Evolutionary conservation across 1,140 invertebrate genomes (phyloP).

Genomic region (Pteromalus puparum): DNA sequence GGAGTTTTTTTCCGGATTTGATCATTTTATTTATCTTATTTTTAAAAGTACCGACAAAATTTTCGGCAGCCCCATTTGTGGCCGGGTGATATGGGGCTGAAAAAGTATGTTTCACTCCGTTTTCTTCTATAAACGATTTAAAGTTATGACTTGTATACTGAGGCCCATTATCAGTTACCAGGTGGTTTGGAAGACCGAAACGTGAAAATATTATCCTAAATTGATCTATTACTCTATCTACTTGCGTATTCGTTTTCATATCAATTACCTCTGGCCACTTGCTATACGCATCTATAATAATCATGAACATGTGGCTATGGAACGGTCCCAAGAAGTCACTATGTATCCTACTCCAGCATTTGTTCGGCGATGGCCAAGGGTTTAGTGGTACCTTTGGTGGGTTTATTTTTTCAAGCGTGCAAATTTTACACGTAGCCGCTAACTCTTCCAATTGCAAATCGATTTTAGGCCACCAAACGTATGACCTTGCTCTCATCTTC

Average conservation of each 20-base stretch:
- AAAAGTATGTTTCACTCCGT: no score
- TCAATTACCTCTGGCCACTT: conserved; percentile 57
- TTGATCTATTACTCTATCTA: conserved; percentile 49
- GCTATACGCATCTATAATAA: conserved; percentile 62
- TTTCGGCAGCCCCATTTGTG: no score
- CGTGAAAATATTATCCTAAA: conserved; percentile 44
- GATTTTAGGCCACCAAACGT: conserved; percentile 72
- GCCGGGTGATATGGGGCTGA: no score
- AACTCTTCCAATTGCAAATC: conserved; percentile 67
- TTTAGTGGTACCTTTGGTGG: conserved; percentile 55
- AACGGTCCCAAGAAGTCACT: conserved; percentile 62
- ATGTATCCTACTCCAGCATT: conserved; percentile 65
- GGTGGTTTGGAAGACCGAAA: conserved; percentile 54
- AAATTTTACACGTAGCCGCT: conserved; percentile 55
- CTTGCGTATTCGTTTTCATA: conserved; percentile 21
- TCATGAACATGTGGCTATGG: conserved; percentile 55
- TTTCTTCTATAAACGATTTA: no score
- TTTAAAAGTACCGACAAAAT: no score
- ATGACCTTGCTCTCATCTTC: conserved; percentile 67
- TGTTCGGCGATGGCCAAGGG: conserved; percentile 65
- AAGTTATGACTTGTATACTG: conserved; percentile 57
- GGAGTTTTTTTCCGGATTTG: no score
- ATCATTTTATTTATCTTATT: no score
- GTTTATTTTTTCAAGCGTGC: conserved; percentile 56
- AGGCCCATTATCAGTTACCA: conserved; percentile 42